Conservation (phyloP, 2,797 vertebrate species). For the Rhabdomys pumilio region DNA sequence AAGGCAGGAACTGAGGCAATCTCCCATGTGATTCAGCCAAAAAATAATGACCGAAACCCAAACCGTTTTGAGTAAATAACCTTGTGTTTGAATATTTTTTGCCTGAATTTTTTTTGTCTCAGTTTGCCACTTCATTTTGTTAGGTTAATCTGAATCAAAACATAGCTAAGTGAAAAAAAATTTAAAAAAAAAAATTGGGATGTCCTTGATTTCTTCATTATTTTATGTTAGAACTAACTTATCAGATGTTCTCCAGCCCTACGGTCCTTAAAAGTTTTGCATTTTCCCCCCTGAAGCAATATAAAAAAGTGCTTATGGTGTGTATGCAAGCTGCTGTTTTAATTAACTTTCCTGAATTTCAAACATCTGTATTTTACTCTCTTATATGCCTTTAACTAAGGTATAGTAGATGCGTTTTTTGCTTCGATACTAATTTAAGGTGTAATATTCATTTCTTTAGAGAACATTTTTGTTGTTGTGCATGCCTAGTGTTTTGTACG, state of each 20-base stretch:
- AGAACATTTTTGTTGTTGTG: slow-evolving; percentile 98
- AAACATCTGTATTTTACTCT: slow-evolving; percentile 95
- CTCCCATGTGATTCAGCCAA: slow-evolving; percentile 83
- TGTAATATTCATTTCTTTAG: slow-evolving; percentile 96
- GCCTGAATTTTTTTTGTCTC: slow-evolving; percentile 87
- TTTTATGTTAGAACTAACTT: slow-evolving; percentile 88
- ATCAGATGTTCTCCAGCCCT: slow-evolving; percentile 88
- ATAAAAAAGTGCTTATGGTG: slow-evolving; percentile 91
- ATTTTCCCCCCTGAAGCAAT: slow-evolving; percentile 88
- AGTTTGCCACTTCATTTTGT: slow-evolving; percentile 85
- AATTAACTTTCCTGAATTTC: slow-evolving; percentile 93
- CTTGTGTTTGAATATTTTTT: slow-evolving; percentile 87
- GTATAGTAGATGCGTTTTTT: slow-evolving; percentile 96
- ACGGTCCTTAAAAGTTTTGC: slow-evolving; percentile 87
- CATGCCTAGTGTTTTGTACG: slow-evolving; percentile 99
- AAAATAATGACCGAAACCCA: slow-evolving; percentile 85
- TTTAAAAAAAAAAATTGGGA: not conserved
- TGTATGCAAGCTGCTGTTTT: slow-evolving; percentile 93
- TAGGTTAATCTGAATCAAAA: slow-evolving; percentile 67
- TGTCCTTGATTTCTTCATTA: not conserved
- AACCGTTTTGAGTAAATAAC: slow-evolving; percentile 79
- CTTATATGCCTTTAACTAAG: slow-evolving; percentile 95
- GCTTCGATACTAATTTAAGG: slow-evolving; percentile 95
- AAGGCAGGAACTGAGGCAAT: slow-evolving; percentile 84
- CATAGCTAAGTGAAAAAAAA: not conserved